A percentile compares a stretch with the other conserved stretches of the same genome.
These are phyloP conservation scores for Tuberolachnus salignus DNA, from an alignment of 2,888 invertebrate genomes.

Conservation along the genomic window DNA sequence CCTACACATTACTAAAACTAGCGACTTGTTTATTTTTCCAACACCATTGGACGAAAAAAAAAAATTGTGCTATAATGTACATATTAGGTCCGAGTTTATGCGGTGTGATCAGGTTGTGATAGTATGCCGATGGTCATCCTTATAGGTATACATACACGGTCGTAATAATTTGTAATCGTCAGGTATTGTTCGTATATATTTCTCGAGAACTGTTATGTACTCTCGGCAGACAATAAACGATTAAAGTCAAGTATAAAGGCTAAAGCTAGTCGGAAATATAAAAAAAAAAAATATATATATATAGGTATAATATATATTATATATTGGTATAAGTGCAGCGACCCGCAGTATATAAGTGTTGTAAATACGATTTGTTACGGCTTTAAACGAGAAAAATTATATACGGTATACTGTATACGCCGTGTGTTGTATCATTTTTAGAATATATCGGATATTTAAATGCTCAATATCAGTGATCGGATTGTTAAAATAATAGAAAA, in stretches of 20 bases:
- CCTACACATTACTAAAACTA: neutral
- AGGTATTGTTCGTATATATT: neutral
- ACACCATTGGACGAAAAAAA: neutral
- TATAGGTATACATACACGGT: neutral
- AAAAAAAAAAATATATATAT: no score
- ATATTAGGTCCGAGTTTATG: neutral
- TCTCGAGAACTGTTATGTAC: neutral
- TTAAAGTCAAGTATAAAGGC: no score
- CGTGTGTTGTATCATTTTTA: neutral
- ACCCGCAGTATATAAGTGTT: no score
- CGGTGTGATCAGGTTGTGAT: neutral
- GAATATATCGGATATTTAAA: neutral
- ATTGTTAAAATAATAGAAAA: no score
- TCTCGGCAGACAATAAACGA: neutral
- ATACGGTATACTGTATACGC: no score
- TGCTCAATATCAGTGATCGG: no score
- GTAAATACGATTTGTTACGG: neutral
- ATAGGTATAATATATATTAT: no score
- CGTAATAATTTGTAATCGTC: neutral
- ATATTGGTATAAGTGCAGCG: no score
- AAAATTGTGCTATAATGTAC: neutral
- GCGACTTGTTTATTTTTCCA: slow-evolving; percentile 5
- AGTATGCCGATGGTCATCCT: neutral
- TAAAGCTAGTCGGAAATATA: no score
- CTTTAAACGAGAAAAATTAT: neutral